A percentile compares a stretch with the other conserved stretches of the same genome.
phyloP scores from a whole-genome alignment of 1,140 invertebrate species.

The Chironomus tepperi region DNA sequence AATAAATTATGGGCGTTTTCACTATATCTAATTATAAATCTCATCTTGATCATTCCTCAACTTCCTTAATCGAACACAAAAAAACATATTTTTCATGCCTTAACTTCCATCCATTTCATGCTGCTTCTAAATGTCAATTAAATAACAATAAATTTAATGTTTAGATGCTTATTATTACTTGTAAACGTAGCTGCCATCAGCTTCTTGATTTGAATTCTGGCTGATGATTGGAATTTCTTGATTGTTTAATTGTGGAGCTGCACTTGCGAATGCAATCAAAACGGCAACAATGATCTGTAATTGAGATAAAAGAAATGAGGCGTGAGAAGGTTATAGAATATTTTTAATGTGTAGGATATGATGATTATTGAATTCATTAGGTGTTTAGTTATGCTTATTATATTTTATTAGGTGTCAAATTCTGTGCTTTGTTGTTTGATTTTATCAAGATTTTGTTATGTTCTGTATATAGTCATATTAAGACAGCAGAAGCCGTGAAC shows the following conservation, averaged over 20 bases:
- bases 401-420: too few relatives aligned
- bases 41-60: slow-evolving; percentile 26
- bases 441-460: too few relatives aligned
- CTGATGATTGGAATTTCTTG: slow-evolving; percentile 51
- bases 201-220: slow-evolving; percentile 54
- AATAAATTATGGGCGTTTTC: background rate
- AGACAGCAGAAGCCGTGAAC: too few relatives aligned
- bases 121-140: too few relatives aligned
- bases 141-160: too few relatives aligned
- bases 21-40: background rate
- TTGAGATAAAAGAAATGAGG: slow-evolving; percentile 25
- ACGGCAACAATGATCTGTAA: slow-evolving; percentile 34
- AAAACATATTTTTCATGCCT: too few relatives aligned
- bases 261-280: slow-evolving; percentile 38
- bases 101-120: too few relatives aligned
- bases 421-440: too few relatives aligned
- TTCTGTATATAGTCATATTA: too few relatives aligned
- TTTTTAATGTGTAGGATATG: background rate
- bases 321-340: too few relatives aligned
- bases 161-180: slow-evolving; percentile 37
- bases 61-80: too few relatives aligned
- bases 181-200: slow-evolving; percentile 55
- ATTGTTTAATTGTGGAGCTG: slow-evolving; percentile 43
- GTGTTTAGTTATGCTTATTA: background rate
- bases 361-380: background rate